Percentiles rank a stretch among this genome's conserved stretches.
Evolutionary conservation across 1,140 invertebrate species (phyloP).

Genomic region (Bombus superbus): DNA sequence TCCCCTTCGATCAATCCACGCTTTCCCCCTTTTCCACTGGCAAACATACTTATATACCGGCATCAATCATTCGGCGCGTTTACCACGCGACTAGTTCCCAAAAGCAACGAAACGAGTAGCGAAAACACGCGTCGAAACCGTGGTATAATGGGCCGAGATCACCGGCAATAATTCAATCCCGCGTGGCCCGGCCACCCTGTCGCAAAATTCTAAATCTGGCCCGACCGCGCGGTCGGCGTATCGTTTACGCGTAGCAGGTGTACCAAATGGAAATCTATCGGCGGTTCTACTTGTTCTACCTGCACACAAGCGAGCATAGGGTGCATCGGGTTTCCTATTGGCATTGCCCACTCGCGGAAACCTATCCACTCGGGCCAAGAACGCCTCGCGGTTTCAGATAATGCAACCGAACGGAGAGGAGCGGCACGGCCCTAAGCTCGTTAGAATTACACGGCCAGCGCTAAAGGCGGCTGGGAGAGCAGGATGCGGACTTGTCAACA

Average conservation of each 20-base stretch:
- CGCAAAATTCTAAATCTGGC: slow-evolving; percentile 47
- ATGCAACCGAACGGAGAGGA: slow-evolving; percentile 65
- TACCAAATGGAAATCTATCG: slow-evolving; percentile 48
- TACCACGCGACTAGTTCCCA: neutral
- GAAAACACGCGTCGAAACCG: neutral
- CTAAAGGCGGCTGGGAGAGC: slow-evolving; percentile 67
- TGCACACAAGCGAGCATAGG: neutral
- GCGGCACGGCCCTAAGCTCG: slow-evolving; percentile 71
- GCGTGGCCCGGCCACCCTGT: neutral
- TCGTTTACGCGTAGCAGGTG: slow-evolving; percentile 55
- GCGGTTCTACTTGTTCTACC: slow-evolving; percentile 40
- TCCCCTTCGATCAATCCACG: neutral
- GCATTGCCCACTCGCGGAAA: slow-evolving; percentile 35
- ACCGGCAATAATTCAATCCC: slow-evolving; percentile 44
- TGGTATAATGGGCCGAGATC: slow-evolving; percentile 32
- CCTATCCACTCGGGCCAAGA: slow-evolving; percentile 60
- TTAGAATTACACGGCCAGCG: slow-evolving; percentile 75
- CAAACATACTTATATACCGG: neutral
- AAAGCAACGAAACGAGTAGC: slow-evolving; percentile 15
- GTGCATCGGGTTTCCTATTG: slow-evolving; percentile 45
- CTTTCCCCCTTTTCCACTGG: neutral
- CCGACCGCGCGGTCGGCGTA: slow-evolving; percentile 17
- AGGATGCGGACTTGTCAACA: slow-evolving; percentile 78
- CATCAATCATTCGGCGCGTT: neutral
- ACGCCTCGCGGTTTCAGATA: slow-evolving; percentile 69